Evolutionary conservation across 1,140 invertebrate genomes (phyloP).

Genomic region (Drosophila burlai): DNA sequence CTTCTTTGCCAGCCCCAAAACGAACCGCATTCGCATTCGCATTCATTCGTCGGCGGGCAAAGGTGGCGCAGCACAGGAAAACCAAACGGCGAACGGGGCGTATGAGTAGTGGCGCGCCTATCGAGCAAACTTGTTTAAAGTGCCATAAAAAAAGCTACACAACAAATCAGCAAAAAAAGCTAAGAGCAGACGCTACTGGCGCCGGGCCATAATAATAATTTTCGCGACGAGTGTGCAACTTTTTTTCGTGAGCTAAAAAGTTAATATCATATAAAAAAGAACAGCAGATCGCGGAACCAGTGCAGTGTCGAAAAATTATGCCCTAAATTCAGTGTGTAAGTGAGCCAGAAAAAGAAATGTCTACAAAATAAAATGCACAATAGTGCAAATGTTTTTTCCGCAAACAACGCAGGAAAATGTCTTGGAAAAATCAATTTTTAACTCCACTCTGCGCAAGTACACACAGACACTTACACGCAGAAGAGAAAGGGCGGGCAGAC

Average conservation of each 20-base stretch:
- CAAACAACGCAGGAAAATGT: conserved; percentile 59
- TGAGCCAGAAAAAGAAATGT: conserved; percentile 8
- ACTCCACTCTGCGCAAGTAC: conserved; percentile 68
- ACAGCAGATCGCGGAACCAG: conserved; percentile 6
- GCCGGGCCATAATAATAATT: conserved; percentile 49
- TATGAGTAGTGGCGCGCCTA: conserved; percentile 35
- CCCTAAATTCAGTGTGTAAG: conserved; percentile 36
- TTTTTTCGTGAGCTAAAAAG: conserved; percentile 21
- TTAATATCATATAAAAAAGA: conserved; percentile 2
- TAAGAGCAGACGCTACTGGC: conserved; percentile 48
- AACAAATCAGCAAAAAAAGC: conserved; percentile 30
- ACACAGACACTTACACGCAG: conserved; percentile 34
- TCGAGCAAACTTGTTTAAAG: conserved; percentile 61
- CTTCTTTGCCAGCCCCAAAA: conserved; percentile 10
- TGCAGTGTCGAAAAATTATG: conserved; percentile 21
- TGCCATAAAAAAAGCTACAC: conserved; percentile 52
- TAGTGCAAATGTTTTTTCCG: conserved; percentile 45
- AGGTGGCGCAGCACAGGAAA: conserved; percentile 34
- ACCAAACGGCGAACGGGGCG: conserved; percentile 26
- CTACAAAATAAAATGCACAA: conserved; percentile 1
- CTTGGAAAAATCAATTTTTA: conserved; percentile 82
- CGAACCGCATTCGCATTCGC: conserved; percentile 35
- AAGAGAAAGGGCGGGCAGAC: conserved; percentile 12
- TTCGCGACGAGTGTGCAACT: conserved; percentile 49
- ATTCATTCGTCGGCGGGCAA: conserved; percentile 40